These are phyloP conservation scores for Willisornis vidua DNA, from an alignment of 2,113 vertebrate species.

Conservation along the genomic window DNA sequence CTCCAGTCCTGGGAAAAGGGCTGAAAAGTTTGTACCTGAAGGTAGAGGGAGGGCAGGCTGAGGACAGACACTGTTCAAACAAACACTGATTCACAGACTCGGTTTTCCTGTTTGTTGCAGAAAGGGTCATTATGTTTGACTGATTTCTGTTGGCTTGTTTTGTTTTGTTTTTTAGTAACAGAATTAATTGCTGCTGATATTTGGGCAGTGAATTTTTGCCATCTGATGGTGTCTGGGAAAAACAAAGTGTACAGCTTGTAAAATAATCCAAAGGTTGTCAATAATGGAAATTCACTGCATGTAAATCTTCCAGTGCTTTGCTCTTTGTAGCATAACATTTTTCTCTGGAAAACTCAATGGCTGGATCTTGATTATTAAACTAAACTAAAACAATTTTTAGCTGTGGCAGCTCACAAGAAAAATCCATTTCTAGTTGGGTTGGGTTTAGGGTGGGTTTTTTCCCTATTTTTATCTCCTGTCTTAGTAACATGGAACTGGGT, in stretches of 20 bases:
- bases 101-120: background rate
- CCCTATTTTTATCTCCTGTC: background rate
- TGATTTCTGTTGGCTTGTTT: background rate
- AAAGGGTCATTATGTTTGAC: background rate
- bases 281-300: background rate
- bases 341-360: background rate
- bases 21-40: background rate
- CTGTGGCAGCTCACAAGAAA: background rate
- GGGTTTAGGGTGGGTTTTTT: background rate
- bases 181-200: constrained; percentile 1
- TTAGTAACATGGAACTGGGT: constrained; percentile 2
- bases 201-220: constrained; percentile 7
- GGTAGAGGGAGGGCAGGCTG: background rate
- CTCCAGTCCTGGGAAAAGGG: background rate
- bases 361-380: background rate
- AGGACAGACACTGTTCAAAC: background rate
- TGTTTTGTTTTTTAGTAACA: background rate
- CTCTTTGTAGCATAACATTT: background rate
- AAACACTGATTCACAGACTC: background rate
- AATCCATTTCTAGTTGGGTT: background rate
- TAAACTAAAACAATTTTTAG: background rate
- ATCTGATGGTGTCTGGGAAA: background rate
- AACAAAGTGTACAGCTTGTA: background rate
- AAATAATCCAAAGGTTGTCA: background rate
- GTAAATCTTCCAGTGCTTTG: background rate